Percentiles rank a stretch among this genome's conserved stretches.
Conservation (phyloP, 2,797 vertebrate genomes). For the Salmo trutta region DNA sequence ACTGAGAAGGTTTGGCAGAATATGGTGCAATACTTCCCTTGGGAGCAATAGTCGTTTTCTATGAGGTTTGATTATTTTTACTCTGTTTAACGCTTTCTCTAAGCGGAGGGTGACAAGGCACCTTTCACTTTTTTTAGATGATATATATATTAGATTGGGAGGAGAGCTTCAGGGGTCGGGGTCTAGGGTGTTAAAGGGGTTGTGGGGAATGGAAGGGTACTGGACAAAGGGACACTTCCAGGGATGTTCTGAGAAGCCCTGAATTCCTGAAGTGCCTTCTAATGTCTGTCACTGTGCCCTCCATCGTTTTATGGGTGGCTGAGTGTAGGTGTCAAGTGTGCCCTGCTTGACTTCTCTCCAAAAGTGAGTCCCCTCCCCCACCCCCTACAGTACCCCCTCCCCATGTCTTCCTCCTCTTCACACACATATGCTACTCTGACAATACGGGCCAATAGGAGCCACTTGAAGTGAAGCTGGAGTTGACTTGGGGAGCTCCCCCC, state of each 20-base stretch:
- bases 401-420: constrained; percentile 46
- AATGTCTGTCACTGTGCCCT: neutral
- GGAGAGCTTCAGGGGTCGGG: constrained; percentile 53
- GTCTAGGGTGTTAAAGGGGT: constrained; percentile 34
- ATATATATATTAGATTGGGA: constrained; percentile 27
- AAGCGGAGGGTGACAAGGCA: constrained; percentile 40
- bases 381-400: neutral
- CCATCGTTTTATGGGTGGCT: constrained; percentile 1
- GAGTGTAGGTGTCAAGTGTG: constrained; percentile 22
- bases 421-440: constrained; percentile 66
- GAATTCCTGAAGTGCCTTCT: constrained; percentile 60
- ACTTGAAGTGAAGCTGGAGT: constrained; percentile 67
- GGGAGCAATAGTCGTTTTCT: constrained; percentile 56
- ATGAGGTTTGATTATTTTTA: constrained; percentile 42
- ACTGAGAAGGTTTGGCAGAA: constrained; percentile 32
- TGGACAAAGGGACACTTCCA: constrained; percentile 40
- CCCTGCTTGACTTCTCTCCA: constrained; percentile 48
- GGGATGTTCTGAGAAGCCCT: constrained; percentile 31
- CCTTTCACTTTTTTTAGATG: constrained; percentile 46
- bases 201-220: constrained; percentile 66
- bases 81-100: neutral
- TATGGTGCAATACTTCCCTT: constrained; percentile 46
- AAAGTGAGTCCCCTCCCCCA: constrained; percentile 31
- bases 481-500: constrained; percentile 47
- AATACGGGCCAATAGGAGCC: constrained; percentile 66